Percentiles rank a stretch among this genome's conserved stretches.
Evolutionary conservation across 1,140 invertebrate species (phyloP).

Genomic region (Tyrophagus putrescentiae): DNA sequence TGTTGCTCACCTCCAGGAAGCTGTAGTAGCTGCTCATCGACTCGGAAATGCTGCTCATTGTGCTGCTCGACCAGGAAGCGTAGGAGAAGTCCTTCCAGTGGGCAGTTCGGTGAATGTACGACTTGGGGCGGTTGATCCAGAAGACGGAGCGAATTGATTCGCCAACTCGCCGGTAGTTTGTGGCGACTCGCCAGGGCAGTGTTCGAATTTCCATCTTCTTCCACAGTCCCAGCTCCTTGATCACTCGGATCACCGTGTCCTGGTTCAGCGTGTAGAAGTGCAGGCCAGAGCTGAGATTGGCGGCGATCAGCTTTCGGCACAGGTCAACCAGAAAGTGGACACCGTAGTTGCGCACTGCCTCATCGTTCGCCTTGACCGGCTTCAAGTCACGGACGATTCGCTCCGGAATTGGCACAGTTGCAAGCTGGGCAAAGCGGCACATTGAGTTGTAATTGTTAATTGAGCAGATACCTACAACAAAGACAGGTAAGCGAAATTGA

Average conservation of each 20-base stretch:
- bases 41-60: conserved; percentile 43
- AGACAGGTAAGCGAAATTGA: no score
- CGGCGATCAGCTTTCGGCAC: conserved; percentile 40
- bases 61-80: conserved; percentile 7
- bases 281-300: conserved; percentile 37
- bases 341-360: conserved; percentile 45
- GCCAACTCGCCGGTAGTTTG: conserved; percentile 34
- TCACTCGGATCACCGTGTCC: conserved; percentile 41
- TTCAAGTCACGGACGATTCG: conserved; percentile 41
- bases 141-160: conserved; percentile 48
- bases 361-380: conserved; percentile 45
- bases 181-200: conserved; percentile 44
- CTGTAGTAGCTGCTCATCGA: conserved; percentile 40
- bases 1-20: neutral
- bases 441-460: conserved; percentile 46
- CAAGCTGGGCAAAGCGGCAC: conserved; percentile 43
- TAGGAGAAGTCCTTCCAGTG: conserved; percentile 50
- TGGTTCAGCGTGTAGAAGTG: conserved; percentile 53
- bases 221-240: conserved; percentile 45
- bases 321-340: conserved; percentile 41
- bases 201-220: conserved; percentile 33
- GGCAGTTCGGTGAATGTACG: conserved; percentile 43
- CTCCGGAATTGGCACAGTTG: conserved; percentile 44
- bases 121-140: conserved; percentile 44
- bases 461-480: conserved; percentile 52